Evolutionary conservation across 1,140 invertebrate genomes (phyloP).

Genomic region (Hestina assimilis): DNA sequence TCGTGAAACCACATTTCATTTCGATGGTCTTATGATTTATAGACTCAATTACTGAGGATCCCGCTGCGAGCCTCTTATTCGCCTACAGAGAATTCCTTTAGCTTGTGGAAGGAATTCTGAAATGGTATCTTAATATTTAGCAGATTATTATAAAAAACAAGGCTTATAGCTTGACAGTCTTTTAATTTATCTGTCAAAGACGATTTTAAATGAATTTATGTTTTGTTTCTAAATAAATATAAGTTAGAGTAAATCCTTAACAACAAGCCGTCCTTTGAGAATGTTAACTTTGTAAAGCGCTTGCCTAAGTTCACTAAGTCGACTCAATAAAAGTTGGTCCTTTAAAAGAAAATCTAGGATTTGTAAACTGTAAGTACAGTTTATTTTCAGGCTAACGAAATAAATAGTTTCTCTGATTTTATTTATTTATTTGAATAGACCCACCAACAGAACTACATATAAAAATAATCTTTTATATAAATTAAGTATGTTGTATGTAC

Average conservation of each 20-base stretch:
- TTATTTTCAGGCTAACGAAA: no score
- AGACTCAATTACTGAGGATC: constrained; percentile 54
- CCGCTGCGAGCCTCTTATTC: constrained; percentile 33
- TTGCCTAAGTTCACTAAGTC: constrained; percentile 18
- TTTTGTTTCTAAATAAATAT: not conserved
- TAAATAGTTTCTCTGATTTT: no score
- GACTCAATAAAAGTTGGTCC: constrained; percentile 22
- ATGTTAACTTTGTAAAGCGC: constrained; percentile 17
- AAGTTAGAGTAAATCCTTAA: constrained; percentile 10
- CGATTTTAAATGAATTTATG: not conserved
- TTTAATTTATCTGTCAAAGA: not conserved
- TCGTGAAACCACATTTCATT: constrained; percentile 49
- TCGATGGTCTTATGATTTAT: constrained; percentile 61
- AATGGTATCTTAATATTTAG: constrained; percentile 30
- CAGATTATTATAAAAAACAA: constrained; percentile 14
- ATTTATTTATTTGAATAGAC: no score
- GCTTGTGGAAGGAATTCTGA: constrained; percentile 14
- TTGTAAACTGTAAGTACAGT: constrained; percentile 1
- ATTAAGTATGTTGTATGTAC: no score
- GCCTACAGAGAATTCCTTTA: constrained; percentile 1
- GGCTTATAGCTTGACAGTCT: not conserved
- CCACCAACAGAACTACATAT: no score
- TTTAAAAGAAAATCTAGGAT: constrained; percentile 11
- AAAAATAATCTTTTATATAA: no score
- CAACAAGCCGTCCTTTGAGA: constrained; percentile 17